Evolutionary conservation across 1,140 invertebrate genomes (phyloP), one percentile per base, ranked within the genome.

Genomic region (Heterodera carotae): DNA sequence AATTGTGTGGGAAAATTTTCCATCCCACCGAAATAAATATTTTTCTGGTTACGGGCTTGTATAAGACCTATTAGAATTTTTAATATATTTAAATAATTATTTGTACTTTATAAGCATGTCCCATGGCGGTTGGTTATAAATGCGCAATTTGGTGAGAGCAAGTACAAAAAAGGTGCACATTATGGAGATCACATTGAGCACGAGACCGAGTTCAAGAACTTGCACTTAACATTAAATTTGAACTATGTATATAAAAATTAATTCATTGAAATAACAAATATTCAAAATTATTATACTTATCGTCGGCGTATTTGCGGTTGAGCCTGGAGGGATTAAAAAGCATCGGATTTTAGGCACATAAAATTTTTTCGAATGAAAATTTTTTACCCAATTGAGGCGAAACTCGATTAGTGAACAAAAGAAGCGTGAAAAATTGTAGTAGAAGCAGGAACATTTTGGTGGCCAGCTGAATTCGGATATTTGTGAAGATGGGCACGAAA

Each of bases 401-500:
- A 64, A 86, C 85, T 71, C 85, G 62, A 48, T 85, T 86, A n/a
- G 75, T 82, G 83, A 85, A 86, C 5, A 86, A 76, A 29, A 84
- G 81, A 15, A 86, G 76, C 5, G 81, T 86, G 33, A 86, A 29
- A 29, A 86, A 79, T 70, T 86, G 85, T 8, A 86, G 77, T 4
- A 82, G 62, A 43, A 86, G 59, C 2, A 86, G 67, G 59, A 86
- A 87, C 56, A 86, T 60, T 77, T 86, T 86, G 8, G 82, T 56
- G 64, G 71, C 79, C 56, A 86, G 73, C 74, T 86, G 85, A 53
- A 71, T 80, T n/a, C 78, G 73, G 29, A 86, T 82, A 39, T 72
- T 77, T 22, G 80, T 66, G 18, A 86, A 75, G 66, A 86, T 77
- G n/a, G 85, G 85, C 25, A 85, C 75, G 31, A 87, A 81, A 25